Base-by-base conservation (phyloP, 2,113 vertebrate species). In the Notiomystis cincta region DNA sequence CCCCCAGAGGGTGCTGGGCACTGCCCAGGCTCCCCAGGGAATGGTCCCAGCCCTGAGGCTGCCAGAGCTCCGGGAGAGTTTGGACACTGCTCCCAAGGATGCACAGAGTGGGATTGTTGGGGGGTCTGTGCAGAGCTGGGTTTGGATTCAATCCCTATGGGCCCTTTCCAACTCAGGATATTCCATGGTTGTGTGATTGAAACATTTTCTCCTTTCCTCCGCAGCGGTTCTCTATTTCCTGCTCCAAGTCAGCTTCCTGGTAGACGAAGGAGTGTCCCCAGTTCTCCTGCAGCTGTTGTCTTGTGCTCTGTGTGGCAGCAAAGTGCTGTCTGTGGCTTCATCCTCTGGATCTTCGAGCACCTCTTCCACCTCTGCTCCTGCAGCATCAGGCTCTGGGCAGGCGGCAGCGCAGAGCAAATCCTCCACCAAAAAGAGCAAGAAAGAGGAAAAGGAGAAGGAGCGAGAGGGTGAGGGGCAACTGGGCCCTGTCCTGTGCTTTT, bases 211-310 rank as follows among this genome's bases (percentile, higher is more conserved):
- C 51, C 64, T 94, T 97, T 77, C 80, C 64, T 82, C 81, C 47
- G 0, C 98, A 99, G 99, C 99, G 1, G 99, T 99, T 94, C 98
- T 99, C 89, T 99, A 99, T 97, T 99, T 99, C 97, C 97, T 99
- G 87, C 99, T 99, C 15, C 99, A 99, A 98, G 99, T 99, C 95
- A 99, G 99, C 96, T 99, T 99, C 97, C 98, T 99, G 56, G 99
- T 99, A 31, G 99, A 99, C 20, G 99, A 99, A 82, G 99, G 99
- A 0, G 99, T 99, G 62, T 99, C 99, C 0, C 99, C 99, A 0
- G 99, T 99, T 89, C 98, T 99, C 60, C 97, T 99, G 93, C 99
- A 99, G 97, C 98, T 99, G 84, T 98, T 99, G 5, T 99, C 99
- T 89, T 99, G 99, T 87, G 99, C 99, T 24, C 98, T 99, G 64